Evolutionary conservation across 2,113 vertebrate genomes (phyloP).

Genomic region (Fukomys damarensis): DNA sequence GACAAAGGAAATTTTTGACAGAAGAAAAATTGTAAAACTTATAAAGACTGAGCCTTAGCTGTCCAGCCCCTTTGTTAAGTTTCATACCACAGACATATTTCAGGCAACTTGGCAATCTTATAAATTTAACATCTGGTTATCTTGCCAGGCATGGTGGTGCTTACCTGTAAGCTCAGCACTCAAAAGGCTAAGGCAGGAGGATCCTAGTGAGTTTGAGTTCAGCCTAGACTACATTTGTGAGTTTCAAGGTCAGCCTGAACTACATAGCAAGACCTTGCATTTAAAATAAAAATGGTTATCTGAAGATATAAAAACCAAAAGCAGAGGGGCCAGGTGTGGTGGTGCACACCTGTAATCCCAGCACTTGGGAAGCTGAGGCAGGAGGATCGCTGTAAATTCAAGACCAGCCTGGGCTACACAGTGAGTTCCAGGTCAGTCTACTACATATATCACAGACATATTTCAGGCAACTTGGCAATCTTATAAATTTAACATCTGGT

Average conservation of each 20-base stretch:
- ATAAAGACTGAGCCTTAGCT: neutral
- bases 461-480: neutral
- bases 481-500: constrained; percentile 30
- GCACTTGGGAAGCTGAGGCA: no score
- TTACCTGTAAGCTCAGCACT: neutral
- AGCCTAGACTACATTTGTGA: neutral
- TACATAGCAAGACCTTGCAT: neutral
- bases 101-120: neutral
- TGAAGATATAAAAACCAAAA: neutral
- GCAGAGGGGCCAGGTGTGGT: no score
- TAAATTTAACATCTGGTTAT: constrained; percentile 17
- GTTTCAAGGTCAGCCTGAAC: neutral
- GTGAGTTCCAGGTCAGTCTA: no score
- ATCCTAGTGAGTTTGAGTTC: neutral
- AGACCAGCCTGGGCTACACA: no score
- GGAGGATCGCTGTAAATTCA: no score
- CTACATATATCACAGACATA: neutral
- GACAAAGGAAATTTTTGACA: neutral
- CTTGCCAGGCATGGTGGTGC: neutral
- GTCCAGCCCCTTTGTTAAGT: neutral
- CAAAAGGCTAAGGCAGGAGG: neutral
- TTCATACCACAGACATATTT: neutral
- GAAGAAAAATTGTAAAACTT: neutral
- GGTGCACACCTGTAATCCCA: no score
- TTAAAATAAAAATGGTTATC: neutral